phyloP scores from a whole-genome alignment of 2,888 invertebrate genomes.

The Deroplatys truncata region DNA sequence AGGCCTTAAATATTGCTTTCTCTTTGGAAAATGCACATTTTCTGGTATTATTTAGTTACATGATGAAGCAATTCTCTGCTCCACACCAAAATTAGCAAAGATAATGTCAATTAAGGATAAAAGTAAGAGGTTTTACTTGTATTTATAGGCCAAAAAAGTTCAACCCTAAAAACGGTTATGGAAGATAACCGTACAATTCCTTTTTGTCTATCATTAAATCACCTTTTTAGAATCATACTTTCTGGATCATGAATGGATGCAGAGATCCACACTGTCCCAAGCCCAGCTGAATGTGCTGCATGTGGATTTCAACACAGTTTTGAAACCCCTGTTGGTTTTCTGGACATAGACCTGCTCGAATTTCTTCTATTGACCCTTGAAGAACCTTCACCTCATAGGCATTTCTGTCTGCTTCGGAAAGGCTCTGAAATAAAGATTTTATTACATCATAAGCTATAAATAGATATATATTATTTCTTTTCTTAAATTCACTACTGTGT shows the following conservation, averaged over 20 bases:
- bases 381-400: slow-evolving; percentile 86
- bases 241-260: slow-evolving; percentile 21
- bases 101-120: no score
- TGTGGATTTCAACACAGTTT: slow-evolving; percentile 85
- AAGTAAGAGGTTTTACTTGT: no score
- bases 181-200: neutral
- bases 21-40: no score
- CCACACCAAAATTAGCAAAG: no score
- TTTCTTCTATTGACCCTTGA: slow-evolving; percentile 87
- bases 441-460: no score
- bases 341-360: slow-evolving; percentile 72
- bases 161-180: neutral
- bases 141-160: no score
- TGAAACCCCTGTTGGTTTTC: slow-evolving; percentile 75
- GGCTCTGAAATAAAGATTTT: slow-evolving; percentile 46
- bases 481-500: no score
- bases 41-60: no score
- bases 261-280: slow-evolving; percentile 20
- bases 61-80: no score
- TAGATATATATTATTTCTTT: no score
- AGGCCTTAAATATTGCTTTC: no score
- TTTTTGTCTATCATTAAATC: neutral
- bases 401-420: slow-evolving; percentile 76
- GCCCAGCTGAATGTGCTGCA: slow-evolving; percentile 73
- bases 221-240: neutral